These are phyloP conservation scores for Lacerta bilineata DNA, from an alignment of 2,797 vertebrate genomes.

Conservation along the genomic window DNA sequence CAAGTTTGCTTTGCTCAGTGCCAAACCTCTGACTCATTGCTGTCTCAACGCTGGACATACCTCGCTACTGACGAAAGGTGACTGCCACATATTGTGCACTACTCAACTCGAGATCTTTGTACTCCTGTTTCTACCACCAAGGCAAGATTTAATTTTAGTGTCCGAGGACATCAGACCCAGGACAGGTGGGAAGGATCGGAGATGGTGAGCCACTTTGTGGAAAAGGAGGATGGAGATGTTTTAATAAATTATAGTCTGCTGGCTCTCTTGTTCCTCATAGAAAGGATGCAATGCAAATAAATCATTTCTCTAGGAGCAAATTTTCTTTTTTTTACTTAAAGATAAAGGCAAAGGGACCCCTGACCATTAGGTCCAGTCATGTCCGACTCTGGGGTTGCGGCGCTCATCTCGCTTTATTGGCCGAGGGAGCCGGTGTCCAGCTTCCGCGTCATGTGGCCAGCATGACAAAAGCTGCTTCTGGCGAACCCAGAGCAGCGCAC, in stretches of 20 bases:
- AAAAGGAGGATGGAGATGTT: neutral
- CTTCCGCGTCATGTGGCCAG: no score
- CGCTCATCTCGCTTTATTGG: no score
- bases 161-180: no score
- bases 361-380: no score
- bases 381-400: no score
- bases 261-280: neutral
- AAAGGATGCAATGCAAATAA: neutral
- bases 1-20: constrained; percentile 17
- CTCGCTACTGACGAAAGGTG: neutral
- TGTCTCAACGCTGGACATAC: constrained; percentile 17
- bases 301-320: neutral
- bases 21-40: constrained; percentile 44
- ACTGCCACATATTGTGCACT: rapidly evolving
- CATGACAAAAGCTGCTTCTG: no score
- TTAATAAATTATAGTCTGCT: neutral
- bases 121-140: neutral
- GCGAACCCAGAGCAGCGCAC: no score
- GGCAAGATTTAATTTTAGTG: neutral
- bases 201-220: neutral
- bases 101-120: constrained; percentile 1
- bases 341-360: no score
- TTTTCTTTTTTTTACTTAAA: no score
- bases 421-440: no score
- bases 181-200: neutral